Conservation (phyloP, 1,140 invertebrate species). For the Eubasilissa regina region DNA sequence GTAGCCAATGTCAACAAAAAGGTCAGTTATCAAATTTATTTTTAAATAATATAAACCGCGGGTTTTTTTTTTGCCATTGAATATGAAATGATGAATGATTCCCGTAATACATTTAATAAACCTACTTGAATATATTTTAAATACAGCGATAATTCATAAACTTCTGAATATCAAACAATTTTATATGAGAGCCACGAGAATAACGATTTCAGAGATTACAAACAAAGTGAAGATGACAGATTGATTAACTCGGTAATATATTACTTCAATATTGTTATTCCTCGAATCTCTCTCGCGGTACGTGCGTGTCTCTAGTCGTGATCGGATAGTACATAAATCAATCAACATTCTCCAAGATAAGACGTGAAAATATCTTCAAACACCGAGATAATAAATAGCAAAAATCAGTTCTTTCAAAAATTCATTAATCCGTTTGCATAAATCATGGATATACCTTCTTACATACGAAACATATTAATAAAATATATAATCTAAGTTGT, state of each 20-base stretch:
- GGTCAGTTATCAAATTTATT: background rate
- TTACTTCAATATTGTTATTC: conserved; percentile 15
- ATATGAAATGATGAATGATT: conserved; percentile 7
- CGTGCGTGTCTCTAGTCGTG: conserved; percentile 14
- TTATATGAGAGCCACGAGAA: background rate
- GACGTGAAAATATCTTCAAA: background rate
- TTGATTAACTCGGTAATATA: background rate
- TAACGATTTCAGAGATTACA: conserved; percentile 12
- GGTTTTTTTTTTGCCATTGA: background rate
- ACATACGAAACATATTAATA: too few relatives aligned
- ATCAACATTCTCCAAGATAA: conserved; percentile 18
- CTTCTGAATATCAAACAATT: background rate
- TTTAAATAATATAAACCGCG: background rate
- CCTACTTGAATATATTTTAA: conserved; percentile 2
- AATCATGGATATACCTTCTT: too few relatives aligned
- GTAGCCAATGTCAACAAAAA: conserved; percentile 1
- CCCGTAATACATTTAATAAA: background rate
- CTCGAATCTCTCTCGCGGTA: background rate
- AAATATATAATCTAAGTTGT: too few relatives aligned
- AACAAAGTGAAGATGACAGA: conserved; percentile 6
- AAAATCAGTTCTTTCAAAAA: too few relatives aligned
- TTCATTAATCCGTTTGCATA: too few relatives aligned
- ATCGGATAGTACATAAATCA: conserved; percentile 13
- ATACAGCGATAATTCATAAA: background rate
- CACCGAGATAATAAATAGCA: background rate